phyloP scores from a whole-genome alignment of 2,113 vertebrate species.

The Cephalopterus ornatus region DNA sequence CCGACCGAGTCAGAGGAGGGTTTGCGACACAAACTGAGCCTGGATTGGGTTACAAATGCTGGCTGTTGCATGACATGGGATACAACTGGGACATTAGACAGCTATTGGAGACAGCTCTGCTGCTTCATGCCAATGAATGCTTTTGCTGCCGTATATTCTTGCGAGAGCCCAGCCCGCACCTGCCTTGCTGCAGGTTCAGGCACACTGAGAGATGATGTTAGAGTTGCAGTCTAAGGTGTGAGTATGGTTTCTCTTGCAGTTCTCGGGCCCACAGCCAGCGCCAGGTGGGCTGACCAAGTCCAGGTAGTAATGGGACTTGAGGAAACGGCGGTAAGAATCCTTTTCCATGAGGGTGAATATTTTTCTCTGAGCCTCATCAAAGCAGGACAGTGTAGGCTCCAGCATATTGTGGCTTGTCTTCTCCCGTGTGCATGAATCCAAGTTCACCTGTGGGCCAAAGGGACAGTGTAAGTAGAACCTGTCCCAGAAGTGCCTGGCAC shows the following conservation, averaged over 20 bases:
- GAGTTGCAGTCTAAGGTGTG: conserved; percentile 65
- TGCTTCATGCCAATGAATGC: conserved; percentile 56
- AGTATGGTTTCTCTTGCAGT: conserved; percentile 56
- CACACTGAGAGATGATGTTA: conserved; percentile 61
- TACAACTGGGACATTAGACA: conserved; percentile 31
- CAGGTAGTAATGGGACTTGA: conserved; percentile 88
- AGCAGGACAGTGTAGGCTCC: conserved; percentile 81
- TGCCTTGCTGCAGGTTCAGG: conserved; percentile 37
- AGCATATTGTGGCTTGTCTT: conserved; percentile 79
- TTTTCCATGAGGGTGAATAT: conserved; percentile 93
- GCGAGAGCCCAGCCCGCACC: not conserved
- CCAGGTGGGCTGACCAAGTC: conserved; percentile 68
- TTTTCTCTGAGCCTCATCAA: conserved; percentile 88
- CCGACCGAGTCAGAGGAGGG: not conserved
- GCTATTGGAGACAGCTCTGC: conserved; percentile 48
- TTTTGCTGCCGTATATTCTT: not conserved
- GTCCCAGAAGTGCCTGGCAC: not conserved
- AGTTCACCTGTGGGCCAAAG: conserved; percentile 83
- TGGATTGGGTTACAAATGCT: conserved; percentile 39
- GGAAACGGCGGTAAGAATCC: conserved; percentile 93
- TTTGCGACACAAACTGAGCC: conserved; percentile 39
- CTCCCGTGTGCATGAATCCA: conserved; percentile 86
- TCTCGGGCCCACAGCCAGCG: conserved; percentile 27
- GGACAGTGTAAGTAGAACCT: not conserved
- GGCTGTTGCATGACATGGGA: conserved; percentile 36